phyloP scores from a whole-genome alignment of 2,888 invertebrate species.

The Drosophila crucigera region DNA sequence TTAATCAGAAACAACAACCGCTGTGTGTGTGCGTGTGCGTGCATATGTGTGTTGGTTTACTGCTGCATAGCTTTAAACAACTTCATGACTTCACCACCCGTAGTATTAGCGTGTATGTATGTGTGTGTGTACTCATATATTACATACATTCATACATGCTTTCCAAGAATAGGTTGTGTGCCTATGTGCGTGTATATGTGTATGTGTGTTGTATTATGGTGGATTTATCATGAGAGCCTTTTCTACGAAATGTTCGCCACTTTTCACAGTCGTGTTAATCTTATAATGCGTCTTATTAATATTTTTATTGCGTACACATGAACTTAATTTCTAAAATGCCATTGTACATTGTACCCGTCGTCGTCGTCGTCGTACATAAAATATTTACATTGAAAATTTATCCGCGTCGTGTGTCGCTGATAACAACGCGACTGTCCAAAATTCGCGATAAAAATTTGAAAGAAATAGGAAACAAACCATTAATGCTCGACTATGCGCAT shows the following conservation, averaged over 20 bases:
- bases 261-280: slow-evolving; percentile 70
- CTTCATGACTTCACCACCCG: slow-evolving; percentile 74
- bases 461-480: not conserved
- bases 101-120: slow-evolving; percentile 50
- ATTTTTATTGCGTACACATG: slow-evolving; percentile 29
- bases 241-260: slow-evolving; percentile 62
- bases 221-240: slow-evolving; percentile 70
- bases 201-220: slow-evolving; percentile 22
- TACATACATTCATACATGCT: slow-evolving; percentile 24
- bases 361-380: not conserved
- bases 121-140: slow-evolving; percentile 49
- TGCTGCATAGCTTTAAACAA: slow-evolving; percentile 52
- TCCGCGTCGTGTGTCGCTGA: slow-evolving; percentile 15
- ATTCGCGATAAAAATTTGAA: slow-evolving; percentile 31
- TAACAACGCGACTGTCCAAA: slow-evolving; percentile 16
- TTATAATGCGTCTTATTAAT: slow-evolving; percentile 53
- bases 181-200: slow-evolving; percentile 1
- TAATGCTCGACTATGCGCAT: not conserved
- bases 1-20: slow-evolving; percentile 70
- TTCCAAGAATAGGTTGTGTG: slow-evolving; percentile 64
- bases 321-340: slow-evolving; percentile 1
- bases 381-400: slow-evolving; percentile 20
- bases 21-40: slow-evolving; percentile 20
- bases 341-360: not conserved
- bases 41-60: slow-evolving; percentile 16